phyloP scores from a whole-genome alignment of 2,888 invertebrate species.

The Nezara viridula region DNA sequence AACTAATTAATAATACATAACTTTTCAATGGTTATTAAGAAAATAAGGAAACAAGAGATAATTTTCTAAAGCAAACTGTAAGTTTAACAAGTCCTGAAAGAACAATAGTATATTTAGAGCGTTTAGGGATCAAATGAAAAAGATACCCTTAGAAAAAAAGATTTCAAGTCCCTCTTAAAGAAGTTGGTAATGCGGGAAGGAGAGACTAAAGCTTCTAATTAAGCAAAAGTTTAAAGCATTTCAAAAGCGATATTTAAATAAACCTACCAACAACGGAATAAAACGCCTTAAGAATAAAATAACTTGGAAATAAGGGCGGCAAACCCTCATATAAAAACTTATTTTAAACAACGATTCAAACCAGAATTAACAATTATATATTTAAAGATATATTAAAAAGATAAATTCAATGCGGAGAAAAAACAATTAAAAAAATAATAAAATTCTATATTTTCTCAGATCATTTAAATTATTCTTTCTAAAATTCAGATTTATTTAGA shows the following conservation, averaged over 20 bases:
- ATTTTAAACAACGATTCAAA: background rate
- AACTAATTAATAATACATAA: too few relatives aligned
- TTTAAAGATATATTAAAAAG: too few relatives aligned
- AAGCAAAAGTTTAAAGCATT: conserved; percentile 26
- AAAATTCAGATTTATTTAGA: too few relatives aligned
- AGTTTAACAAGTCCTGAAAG: background rate
- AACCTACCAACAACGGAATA: background rate
- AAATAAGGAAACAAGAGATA: background rate
- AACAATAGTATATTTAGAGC: background rate
- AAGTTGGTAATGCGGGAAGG: background rate
- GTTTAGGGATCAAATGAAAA: background rate
- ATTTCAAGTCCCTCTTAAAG: background rate
- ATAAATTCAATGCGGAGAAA: too few relatives aligned
- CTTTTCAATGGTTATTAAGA: too few relatives aligned
- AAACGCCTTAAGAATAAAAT: background rate
- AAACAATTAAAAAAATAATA: too few relatives aligned
- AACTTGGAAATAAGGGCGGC: background rate
- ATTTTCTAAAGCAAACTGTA: background rate
- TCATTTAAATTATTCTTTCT: too few relatives aligned
- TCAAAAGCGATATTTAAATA: conserved; percentile 11
- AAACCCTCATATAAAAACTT: background rate
- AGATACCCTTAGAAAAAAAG: conserved; percentile 20
- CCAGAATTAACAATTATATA: too few relatives aligned
- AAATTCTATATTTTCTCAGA: too few relatives aligned
- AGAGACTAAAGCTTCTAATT: conserved; percentile 8